phyloP scores from a whole-genome alignment of 2,888 invertebrate genomes.

The Oscheius sp. region DNA sequence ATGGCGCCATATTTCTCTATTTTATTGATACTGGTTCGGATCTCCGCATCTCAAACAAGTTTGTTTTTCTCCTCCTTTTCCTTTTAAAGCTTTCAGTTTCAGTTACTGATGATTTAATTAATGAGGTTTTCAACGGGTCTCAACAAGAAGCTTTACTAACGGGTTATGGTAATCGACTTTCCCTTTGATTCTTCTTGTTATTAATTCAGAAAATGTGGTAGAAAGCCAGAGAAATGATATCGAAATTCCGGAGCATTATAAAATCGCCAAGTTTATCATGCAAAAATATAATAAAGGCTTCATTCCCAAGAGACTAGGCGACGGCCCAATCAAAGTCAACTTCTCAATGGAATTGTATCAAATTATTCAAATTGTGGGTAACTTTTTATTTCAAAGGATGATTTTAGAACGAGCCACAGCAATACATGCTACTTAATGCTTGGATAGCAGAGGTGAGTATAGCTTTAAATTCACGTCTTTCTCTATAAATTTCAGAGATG shows the following conservation, averaged over 20 bases:
- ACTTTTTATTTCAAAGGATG: background rate
- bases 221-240: background rate
- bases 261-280: slow-evolving; percentile 34
- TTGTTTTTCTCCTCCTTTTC: background rate
- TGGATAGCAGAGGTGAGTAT: slow-evolving; percentile 65
- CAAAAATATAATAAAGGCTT: slow-evolving; percentile 42
- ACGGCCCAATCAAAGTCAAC: slow-evolving; percentile 59
- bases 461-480: background rate
- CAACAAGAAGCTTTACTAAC: no score
- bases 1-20: background rate
- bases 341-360: slow-evolving; percentile 69
- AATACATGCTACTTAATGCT: slow-evolving; percentile 66
- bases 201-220: background rate
- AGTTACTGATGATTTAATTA: background rate
- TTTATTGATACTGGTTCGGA: background rate
- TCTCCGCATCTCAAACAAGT: background rate
- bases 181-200: background rate
- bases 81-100: background rate
- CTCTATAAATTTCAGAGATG: slow-evolving; percentile 65
- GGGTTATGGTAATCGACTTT: no score
- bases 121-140: no score
- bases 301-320: slow-evolving; percentile 32
- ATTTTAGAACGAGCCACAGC: slow-evolving; percentile 68
- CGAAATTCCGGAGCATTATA: slow-evolving; percentile 13
- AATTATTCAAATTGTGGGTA: slow-evolving; percentile 65